A percentile compares a stretch with the other conserved stretches of the same genome.
These are phyloP conservation scores for Zygothrica quintamaculata DNA, from an alignment of 2,888 invertebrate species.

Conservation along the genomic window DNA sequence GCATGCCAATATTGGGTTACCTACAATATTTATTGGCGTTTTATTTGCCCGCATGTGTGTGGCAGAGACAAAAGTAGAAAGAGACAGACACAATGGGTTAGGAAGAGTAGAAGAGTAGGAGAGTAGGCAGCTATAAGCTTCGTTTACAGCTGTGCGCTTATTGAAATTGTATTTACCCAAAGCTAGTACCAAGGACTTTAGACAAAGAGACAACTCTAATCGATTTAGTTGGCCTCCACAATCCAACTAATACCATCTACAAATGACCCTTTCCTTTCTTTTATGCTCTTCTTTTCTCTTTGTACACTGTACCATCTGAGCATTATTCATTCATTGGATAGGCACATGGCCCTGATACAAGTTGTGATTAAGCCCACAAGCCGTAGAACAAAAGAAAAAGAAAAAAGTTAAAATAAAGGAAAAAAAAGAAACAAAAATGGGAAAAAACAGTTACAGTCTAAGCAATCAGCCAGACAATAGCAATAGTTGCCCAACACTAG, in stretches of 20 bases:
- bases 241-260: constrained; percentile 41
- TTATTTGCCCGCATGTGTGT: constrained; percentile 11
- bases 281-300: background rate
- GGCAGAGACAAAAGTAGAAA: background rate
- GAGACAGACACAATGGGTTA: too few species aligned
- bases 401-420: too few species aligned
- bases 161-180: constrained; percentile 47
- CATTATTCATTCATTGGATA: constrained; percentile 65
- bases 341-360: constrained; percentile 49
- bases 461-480: constrained; percentile 39
- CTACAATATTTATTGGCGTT: constrained; percentile 26
- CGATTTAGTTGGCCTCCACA: constrained; percentile 63
- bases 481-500: constrained; percentile 2
- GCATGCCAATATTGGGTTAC: background rate
- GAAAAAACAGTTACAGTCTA: constrained; percentile 28
- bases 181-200: constrained; percentile 16
- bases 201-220: constrained; percentile 43
- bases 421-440: constrained; percentile 29
- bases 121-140: constrained; percentile 6
- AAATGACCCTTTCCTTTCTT: constrained; percentile 8
- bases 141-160: constrained; percentile 34
- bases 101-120: too few species aligned
- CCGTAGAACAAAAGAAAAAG: constrained; percentile 36
- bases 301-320: constrained; percentile 9
- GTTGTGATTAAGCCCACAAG: constrained; percentile 72